Evolutionary conservation across 1,140 invertebrate genomes (phyloP), one percentile per base, ranked within the genome.

Genomic region (Chlorops oryzae): DNA sequence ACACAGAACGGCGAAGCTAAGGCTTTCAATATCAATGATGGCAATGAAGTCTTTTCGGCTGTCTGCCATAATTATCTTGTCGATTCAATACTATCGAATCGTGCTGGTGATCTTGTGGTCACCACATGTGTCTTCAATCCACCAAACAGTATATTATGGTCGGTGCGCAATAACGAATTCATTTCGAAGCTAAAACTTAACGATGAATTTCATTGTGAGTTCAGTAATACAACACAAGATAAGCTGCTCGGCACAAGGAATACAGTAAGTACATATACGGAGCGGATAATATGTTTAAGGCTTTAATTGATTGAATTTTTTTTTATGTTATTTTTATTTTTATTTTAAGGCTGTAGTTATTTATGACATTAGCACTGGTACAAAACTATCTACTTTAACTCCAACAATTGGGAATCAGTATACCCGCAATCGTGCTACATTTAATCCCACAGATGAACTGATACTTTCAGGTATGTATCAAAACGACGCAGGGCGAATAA

Each of bases 361-460:
- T 40, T 98, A 93, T 72, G 96, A 98, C 70, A 82, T 93, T 27
- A 79, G 80, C 35, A 96, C 92, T 1, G 87, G 90, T 18, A 75
- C 81, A 54, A 75, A 82, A 48, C 64, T 98, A 27, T 74, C 81
- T 32, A 85, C 82, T 0, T 80, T 98, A 20, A 82, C 81, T 32
- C 86, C 90, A 10, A 79, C 81, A 40, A 83, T 90, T 57, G 88
- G 87, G 23, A 98, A 98, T 76, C 83, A 88, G 60, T 99, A 99
- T 72, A 85, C 82, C 5, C 88, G 88, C 73, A 99, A 99, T 74
- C 78, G 87, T 40, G 96, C 96, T 1, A 94, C 90, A 1, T 96
- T 98, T 69, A 90, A 88, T 72, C 89, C 90, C 52, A 88, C 87
- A 12, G 96, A 99, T 72, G 91, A 97, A 59, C 73, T 99, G 22